A percentile compares a stretch with the other conserved stretches of the same genome.
phyloP scores from a whole-genome alignment of 2,797 vertebrate genomes.

The Lagodon rhomboides region DNA sequence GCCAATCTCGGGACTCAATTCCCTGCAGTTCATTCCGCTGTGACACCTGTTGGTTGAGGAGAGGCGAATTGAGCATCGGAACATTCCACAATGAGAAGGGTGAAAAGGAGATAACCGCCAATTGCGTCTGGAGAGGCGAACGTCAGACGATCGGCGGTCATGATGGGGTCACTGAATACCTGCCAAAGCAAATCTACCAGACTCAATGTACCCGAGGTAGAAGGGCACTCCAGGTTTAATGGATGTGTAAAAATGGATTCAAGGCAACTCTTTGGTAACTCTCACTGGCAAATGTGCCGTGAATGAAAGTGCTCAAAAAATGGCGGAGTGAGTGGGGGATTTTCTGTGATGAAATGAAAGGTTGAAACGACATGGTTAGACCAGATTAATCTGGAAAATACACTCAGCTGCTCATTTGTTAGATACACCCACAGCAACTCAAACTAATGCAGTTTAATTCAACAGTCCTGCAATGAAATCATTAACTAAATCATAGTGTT shows the following conservation, averaged over 20 bases:
- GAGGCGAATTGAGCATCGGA: constrained; percentile 65
- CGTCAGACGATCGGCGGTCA: constrained; percentile 52
- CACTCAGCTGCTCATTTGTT: neutral
- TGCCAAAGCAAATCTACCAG: constrained; percentile 71
- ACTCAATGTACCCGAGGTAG: constrained; percentile 57
- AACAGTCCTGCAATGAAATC: neutral
- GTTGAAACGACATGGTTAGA: constrained; percentile 5
- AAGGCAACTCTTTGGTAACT: constrained; percentile 48
- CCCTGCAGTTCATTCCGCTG: constrained; percentile 66
- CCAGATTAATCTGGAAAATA: neutral
- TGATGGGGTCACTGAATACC: constrained; percentile 74
- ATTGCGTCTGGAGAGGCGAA: constrained; percentile 51
- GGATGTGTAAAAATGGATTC: constrained; percentile 66
- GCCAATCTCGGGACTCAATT: constrained; percentile 66
- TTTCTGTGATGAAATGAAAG: constrained; percentile 20
- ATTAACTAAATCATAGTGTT: neutral
- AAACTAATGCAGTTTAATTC: neutral
- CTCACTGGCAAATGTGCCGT: constrained; percentile 42
- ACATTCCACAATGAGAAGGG: constrained; percentile 59
- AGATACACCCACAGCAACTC: neutral
- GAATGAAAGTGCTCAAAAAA: constrained; percentile 36
- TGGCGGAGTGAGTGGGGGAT: neutral
- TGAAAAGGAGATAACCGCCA: constrained; percentile 64
- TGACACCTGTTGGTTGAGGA: constrained; percentile 70
- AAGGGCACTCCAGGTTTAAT: constrained; percentile 63